Evolutionary conservation across 2,113 vertebrate species (phyloP).

Genomic region (Vidua macroura): DNA sequence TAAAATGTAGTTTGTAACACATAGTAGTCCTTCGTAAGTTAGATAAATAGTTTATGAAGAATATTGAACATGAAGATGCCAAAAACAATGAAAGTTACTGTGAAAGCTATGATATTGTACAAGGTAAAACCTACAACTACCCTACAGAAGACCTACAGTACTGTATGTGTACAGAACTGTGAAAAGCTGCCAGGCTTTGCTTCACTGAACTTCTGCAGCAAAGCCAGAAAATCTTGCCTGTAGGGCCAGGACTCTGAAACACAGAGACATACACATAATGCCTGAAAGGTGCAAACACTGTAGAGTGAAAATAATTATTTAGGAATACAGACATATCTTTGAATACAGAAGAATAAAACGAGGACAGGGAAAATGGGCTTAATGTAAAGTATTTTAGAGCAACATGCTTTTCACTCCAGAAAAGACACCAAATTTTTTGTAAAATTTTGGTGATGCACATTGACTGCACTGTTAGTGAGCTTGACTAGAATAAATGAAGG

Average conservation of each 20-base stretch:
- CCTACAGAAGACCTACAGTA: constrained; percentile 7
- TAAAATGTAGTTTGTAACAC: background rate
- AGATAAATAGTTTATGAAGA: constrained; percentile 32
- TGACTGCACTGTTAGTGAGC: background rate
- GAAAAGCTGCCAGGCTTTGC: constrained; percentile 53
- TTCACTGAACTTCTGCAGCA: constrained; percentile 52
- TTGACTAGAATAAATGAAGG: background rate
- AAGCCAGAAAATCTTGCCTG: constrained; percentile 60
- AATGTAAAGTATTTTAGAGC: background rate
- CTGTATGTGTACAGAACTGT: background rate
- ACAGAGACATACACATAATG: background rate
- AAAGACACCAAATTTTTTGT: background rate
- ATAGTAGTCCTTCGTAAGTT: background rate
- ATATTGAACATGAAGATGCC: background rate
- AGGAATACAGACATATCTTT: background rate
- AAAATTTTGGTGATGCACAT: constrained; percentile 8
- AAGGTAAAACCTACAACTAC: background rate
- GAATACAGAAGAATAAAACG: background rate
- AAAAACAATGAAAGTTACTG: constrained; percentile 19
- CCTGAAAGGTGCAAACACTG: background rate
- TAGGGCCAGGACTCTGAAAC: constrained; percentile 16
- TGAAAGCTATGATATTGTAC: constrained; percentile 1
- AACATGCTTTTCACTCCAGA: background rate
- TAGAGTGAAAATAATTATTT: constrained; percentile 21
- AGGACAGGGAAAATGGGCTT: background rate